phyloP scores from a whole-genome alignment of 2,113 vertebrate species.

The Rhinolophus ferrumequinum region DNA sequence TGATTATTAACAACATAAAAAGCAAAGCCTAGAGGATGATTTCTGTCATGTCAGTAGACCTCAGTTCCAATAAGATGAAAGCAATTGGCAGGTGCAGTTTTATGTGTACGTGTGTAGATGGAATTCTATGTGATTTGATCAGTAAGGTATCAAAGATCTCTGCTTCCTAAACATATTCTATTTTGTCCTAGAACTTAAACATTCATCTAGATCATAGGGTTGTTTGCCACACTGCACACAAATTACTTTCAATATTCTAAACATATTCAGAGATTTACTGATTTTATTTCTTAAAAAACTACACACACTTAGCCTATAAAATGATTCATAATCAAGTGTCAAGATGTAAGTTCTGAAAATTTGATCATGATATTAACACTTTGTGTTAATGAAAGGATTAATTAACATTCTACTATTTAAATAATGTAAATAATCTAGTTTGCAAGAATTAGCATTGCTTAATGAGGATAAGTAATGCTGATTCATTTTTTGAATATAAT shows the following conservation, averaged over 20 bases:
- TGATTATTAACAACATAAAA: background rate
- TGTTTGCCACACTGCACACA: background rate
- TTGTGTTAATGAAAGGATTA: background rate
- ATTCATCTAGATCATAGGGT: background rate
- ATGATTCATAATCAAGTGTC: background rate
- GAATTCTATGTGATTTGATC: background rate
- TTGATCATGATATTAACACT: background rate
- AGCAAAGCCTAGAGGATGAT: background rate
- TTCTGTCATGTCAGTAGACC: background rate
- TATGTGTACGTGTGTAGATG: background rate
- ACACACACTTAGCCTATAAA: background rate
- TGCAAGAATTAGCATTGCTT: background rate
- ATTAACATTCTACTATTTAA: background rate
- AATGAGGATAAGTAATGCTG: background rate
- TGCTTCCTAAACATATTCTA: background rate
- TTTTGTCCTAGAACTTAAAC: background rate
- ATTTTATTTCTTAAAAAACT: background rate
- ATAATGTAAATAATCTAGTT: background rate
- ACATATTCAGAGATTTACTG: background rate
- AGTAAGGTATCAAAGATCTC: background rate
- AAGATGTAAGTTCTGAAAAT: background rate
- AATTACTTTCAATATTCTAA: background rate
- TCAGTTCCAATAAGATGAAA: background rate
- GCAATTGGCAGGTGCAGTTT: background rate
- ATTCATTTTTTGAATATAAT: background rate